Percentiles rank a stretch among this genome's conserved stretches.
Conservation (phyloP, 2,113 vertebrate species). For the Phylloscopus whistleri region DNA sequence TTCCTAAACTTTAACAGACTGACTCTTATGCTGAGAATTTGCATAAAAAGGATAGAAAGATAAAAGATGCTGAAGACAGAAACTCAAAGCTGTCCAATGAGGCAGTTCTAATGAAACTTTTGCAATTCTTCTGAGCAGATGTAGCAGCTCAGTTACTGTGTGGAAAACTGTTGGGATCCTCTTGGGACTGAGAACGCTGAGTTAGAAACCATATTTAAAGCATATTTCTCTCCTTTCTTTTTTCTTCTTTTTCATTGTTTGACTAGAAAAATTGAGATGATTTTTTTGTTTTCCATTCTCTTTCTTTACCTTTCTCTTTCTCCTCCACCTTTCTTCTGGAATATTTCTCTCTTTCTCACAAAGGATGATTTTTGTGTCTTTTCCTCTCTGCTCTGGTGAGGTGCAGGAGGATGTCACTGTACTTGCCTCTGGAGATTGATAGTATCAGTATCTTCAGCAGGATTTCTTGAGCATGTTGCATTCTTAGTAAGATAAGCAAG, state of each 20-base stretch:
- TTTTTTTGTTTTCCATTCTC: neutral
- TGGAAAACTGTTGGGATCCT: neutral
- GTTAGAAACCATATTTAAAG: neutral
- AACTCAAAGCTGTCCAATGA: neutral
- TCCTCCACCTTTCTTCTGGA: neutral
- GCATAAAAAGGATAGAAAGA: neutral
- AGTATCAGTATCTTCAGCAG: neutral
- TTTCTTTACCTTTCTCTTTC: neutral
- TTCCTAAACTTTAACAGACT: neutral
- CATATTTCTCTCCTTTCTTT: neutral
- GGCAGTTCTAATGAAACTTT: neutral
- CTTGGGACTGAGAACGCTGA: neutral
- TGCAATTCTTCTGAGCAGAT: neutral
- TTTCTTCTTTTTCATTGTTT: neutral
- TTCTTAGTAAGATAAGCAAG: neutral
- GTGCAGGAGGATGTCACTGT: neutral
- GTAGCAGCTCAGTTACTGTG: neutral
- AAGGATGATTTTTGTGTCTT: neutral
- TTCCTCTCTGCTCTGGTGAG: neutral
- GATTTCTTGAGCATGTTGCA: neutral
- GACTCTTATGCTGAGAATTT: neutral
- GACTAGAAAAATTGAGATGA: neutral
- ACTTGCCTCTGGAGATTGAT: neutral
- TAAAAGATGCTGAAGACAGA: neutral
- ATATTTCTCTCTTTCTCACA: neutral